Percentiles rank a stretch among this genome's conserved stretches.
These are phyloP conservation scores for Eupithecia subumbrata DNA, from an alignment of 2,888 invertebrate genomes.

Conservation along the genomic window DNA sequence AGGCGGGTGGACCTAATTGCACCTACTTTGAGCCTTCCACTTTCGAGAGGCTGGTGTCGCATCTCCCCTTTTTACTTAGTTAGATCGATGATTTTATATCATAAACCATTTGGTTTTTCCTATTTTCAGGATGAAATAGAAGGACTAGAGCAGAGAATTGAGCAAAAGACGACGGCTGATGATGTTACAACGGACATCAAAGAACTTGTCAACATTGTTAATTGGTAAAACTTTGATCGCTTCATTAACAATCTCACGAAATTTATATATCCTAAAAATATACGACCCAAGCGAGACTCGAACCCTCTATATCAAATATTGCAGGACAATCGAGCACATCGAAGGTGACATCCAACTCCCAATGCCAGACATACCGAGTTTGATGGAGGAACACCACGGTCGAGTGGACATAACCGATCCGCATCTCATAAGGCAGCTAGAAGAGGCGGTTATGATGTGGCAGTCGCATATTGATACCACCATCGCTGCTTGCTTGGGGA, in stretches of 20 bases:
- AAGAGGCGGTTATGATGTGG: constrained; percentile 86
- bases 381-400: constrained; percentile 65
- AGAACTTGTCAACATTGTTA: constrained; percentile 67
- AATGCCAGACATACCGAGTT: constrained; percentile 84
- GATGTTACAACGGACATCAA: constrained; percentile 70
- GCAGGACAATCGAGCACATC: constrained; percentile 89
- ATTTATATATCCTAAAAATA: too few species aligned
- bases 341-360: constrained; percentile 89
- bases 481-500: constrained; percentile 79
- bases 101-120: background rate
- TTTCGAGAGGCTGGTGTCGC: too few species aligned
- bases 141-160: constrained; percentile 19
- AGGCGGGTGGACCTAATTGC: too few species aligned
- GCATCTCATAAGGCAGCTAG: constrained; percentile 82
- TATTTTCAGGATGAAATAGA: background rate
- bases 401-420: constrained; percentile 76
- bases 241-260: background rate
- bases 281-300: background rate
- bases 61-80: too few species aligned
- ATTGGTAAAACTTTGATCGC: constrained; percentile 60
- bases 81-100: too few species aligned
- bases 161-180: constrained; percentile 61
- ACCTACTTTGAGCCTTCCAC: too few species aligned
- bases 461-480: constrained; percentile 86
- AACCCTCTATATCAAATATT: background rate